Conservation (phyloP, 2,113 vertebrate genomes). For the Mixornis gularis region DNA sequence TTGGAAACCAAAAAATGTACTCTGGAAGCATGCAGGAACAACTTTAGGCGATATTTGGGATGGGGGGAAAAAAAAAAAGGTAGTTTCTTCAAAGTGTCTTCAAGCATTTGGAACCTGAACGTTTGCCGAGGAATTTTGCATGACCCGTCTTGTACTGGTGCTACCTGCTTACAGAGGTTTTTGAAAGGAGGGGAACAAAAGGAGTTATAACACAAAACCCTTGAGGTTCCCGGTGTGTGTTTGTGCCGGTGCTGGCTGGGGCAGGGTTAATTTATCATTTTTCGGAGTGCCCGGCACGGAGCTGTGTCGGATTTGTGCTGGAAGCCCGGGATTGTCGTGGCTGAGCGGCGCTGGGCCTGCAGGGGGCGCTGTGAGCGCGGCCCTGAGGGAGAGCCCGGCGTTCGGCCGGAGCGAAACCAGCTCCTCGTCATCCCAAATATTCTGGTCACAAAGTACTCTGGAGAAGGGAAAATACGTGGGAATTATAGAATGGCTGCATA, state of each 20-base stretch:
- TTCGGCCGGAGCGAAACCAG: rapidly evolving
- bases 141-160: rapidly evolving
- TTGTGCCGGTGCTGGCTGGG: neutral
- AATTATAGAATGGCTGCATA: rapidly evolving
- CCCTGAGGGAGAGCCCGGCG: neutral
- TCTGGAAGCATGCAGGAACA: neutral
- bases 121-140: neutral
- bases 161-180: neutral
- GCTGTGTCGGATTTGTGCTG: rapidly evolving
- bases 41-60: neutral
- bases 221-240: too few species aligned
- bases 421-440: rapidly evolving
- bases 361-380: neutral
- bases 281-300: rapidly evolving
- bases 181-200: neutral
- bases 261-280: rapidly evolving
- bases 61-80: rapidly evolving
- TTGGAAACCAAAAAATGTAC: neutral
- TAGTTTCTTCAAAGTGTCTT: neutral
- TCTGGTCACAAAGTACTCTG: rapidly evolving
- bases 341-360: neutral
- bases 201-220: rapidly evolving
- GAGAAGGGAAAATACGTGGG: rapidly evolving
- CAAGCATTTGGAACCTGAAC: neutral
- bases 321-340: rapidly evolving